Conservation (phyloP, 2,888 invertebrate species). For the Charanyca ferruginea region DNA sequence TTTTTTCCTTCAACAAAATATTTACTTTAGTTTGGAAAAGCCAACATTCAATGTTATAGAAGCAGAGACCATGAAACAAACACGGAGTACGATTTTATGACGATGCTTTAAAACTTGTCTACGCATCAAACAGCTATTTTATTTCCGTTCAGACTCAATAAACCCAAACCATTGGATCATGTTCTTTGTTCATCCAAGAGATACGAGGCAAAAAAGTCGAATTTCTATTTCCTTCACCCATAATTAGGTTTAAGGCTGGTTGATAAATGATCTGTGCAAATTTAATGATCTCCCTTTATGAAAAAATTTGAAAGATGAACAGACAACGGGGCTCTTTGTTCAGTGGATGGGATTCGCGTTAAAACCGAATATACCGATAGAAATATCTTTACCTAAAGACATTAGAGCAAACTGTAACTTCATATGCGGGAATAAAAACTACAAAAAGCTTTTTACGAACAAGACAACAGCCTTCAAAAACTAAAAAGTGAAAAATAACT, state of each 20-base stretch:
- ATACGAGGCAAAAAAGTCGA: constrained; percentile 46
- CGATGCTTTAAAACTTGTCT: constrained; percentile 36
- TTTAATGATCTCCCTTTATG: constrained; percentile 68
- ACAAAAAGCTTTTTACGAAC: too few relatives aligned
- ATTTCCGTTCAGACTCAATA: constrained; percentile 45
- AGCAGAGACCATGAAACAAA: background rate
- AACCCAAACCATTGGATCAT: constrained; percentile 48
- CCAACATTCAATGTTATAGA: background rate
- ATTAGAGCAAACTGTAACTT: too few relatives aligned
- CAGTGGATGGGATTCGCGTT: constrained; percentile 23
- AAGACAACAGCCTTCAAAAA: too few relatives aligned
- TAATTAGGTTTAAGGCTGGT: constrained; percentile 60
- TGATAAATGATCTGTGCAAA: constrained; percentile 71
- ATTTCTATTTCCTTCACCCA: constrained; percentile 52
- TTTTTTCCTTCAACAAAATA: too few relatives aligned
- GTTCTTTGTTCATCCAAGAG: constrained; percentile 27
- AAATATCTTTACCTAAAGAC: too few relatives aligned
- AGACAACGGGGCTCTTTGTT: constrained; percentile 58
- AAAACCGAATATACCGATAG: constrained; percentile 39
- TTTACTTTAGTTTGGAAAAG: background rate
- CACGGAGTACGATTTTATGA: constrained; percentile 37
- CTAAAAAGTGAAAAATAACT: too few relatives aligned
- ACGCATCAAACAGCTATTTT: constrained; percentile 36
- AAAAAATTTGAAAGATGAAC: constrained; percentile 60
- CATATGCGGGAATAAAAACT: too few relatives aligned